Conservation (phyloP, 2,797 vertebrate species). For the Arremon brunneinucha region DNA sequence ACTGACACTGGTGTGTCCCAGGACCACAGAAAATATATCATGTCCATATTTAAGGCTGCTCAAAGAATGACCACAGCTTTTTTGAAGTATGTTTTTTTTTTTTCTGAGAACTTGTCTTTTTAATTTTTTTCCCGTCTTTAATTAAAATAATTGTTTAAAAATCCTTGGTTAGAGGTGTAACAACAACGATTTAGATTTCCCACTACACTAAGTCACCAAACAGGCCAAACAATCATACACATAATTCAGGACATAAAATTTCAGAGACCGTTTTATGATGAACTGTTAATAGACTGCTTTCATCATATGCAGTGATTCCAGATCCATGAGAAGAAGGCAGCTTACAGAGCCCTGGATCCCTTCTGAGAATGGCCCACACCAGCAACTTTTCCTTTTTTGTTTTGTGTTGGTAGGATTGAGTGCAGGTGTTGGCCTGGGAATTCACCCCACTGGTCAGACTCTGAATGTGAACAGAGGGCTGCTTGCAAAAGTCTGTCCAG, state of each 20-base stretch:
- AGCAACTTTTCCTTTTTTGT: neutral
- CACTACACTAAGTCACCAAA: neutral
- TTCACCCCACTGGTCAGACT: neutral
- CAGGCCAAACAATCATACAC: neutral
- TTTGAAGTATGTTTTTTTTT: neutral
- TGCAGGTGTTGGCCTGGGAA: neutral
- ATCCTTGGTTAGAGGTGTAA: neutral
- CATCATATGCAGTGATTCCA: neutral
- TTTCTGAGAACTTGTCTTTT: neutral
- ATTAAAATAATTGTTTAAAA: neutral
- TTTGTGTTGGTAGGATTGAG: neutral
- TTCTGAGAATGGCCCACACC: neutral
- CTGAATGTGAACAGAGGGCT: accelerated
- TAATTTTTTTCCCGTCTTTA: neutral
- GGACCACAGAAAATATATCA: neutral
- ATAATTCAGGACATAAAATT: conserved; percentile 17
- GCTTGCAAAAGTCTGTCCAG: neutral
- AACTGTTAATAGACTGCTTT: conserved; percentile 3
- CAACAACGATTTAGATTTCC: neutral
- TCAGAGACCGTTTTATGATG: neutral
- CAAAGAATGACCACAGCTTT: neutral
- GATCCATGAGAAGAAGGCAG: neutral
- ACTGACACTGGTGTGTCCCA: neutral
- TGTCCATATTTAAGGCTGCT: neutral
- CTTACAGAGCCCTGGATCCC: neutral